Conservation (phyloP, 2,797 vertebrate genomes). For the Arremon brunneinucha region DNA sequence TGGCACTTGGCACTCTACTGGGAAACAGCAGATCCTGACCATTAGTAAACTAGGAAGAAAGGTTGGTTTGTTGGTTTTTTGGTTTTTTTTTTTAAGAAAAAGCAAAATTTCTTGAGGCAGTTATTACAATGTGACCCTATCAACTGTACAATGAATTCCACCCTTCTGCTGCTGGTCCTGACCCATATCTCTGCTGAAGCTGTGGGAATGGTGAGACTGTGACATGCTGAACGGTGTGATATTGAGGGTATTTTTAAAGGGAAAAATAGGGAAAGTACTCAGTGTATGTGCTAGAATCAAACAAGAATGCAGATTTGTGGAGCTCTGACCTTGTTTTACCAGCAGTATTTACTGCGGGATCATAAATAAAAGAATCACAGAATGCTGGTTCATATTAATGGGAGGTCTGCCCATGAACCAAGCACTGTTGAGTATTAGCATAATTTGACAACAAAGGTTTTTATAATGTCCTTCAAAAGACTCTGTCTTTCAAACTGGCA, state of each 20-base stretch:
- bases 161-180: neutral
- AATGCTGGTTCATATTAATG: neutral
- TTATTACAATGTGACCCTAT: neutral
- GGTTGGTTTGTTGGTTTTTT: neutral
- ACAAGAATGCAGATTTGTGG: neutral
- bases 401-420: constrained; percentile 15
- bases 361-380: neutral
- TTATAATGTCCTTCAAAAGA: constrained; percentile 17
- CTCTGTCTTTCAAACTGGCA: constrained; percentile 37
- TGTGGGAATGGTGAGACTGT: constrained; percentile 35
- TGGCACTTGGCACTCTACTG: neutral
- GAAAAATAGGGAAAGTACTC: neutral
- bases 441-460: constrained; percentile 28
- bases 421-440: neutral
- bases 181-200: constrained; percentile 13
- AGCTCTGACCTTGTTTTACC: constrained; percentile 22
- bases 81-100: neutral
- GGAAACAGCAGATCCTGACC: constrained; percentile 6
- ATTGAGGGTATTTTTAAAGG: neutral
- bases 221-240: constrained; percentile 35
- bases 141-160: neutral
- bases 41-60: neutral
- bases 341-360: neutral
- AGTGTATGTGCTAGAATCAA: neutral
- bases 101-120: neutral